These are phyloP conservation scores for Adelges cooleyi DNA, from an alignment of 1,140 invertebrate genomes.

Conservation along the genomic window DNA sequence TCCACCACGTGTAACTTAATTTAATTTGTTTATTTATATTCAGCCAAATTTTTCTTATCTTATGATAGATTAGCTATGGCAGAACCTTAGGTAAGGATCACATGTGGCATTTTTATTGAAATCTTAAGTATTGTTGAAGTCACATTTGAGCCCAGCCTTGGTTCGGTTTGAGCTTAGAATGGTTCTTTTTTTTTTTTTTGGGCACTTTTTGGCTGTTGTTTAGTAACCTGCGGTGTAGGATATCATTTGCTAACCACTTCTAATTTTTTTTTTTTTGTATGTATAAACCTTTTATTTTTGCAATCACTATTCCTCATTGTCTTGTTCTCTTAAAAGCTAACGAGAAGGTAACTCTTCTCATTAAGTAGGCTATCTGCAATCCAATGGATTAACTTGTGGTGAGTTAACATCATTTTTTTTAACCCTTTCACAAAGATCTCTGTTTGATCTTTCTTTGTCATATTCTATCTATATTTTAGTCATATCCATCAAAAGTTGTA, in stretches of 20 bases:
- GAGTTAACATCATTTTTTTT: neutral
- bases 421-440: neutral
- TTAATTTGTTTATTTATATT: neutral
- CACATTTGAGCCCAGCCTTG: slow-evolving; percentile 32
- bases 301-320: slow-evolving; percentile 6
- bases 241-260: slow-evolving; percentile 2
- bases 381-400: slow-evolving; percentile 5
- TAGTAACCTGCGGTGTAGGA: slow-evolving; percentile 26
- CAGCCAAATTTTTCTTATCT: slow-evolving; percentile 7
- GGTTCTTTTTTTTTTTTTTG: slow-evolving; percentile 29
- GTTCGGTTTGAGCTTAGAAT: slow-evolving; percentile 29
- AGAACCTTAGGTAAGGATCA: slow-evolving; percentile 31
- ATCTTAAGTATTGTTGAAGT: neutral
- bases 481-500: slow-evolving; percentile 22
- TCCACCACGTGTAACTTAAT: neutral
- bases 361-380: slow-evolving; percentile 3
- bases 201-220: slow-evolving; percentile 14
- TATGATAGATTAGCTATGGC: slow-evolving; percentile 19
- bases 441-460: neutral
- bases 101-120: neutral
- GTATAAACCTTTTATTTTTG: slow-evolving; percentile 1
- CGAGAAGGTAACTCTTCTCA: neutral
- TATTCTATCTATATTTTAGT: neutral
- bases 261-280: slow-evolving; percentile 3
- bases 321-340: neutral